Percentiles rank a stretch among this genome's conserved stretches.
Evolutionary conservation across 2,113 vertebrate species (phyloP).

Genomic region (Leuciscus idus): DNA sequence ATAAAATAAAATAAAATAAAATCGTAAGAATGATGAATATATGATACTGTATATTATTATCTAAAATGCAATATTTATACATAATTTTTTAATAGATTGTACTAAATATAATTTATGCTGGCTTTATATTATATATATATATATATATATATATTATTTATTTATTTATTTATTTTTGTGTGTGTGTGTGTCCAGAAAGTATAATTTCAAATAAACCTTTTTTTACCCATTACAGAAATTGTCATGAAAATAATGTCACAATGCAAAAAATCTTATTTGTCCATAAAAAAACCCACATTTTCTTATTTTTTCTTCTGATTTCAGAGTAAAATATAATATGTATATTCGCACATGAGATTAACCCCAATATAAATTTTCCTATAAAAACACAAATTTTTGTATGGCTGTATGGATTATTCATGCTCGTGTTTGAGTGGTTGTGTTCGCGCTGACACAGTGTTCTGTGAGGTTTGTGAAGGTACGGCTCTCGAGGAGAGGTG

Average conservation of each 20-base stretch:
- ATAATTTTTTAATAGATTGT: not conserved
- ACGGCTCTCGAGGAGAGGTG: slow-evolving; percentile 36
- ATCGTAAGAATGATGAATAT: no score
- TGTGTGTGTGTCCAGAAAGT: no score
- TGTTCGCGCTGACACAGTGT: no score
- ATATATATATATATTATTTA: no score
- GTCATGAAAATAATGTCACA: not conserved
- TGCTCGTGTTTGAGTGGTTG: not conserved
- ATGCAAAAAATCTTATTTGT: not conserved
- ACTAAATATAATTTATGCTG: not conserved
- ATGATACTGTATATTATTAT: not conserved
- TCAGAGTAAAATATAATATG: no score
- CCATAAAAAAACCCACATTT: not conserved
- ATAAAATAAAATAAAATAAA: not conserved
- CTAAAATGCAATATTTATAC: not conserved
- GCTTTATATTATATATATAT: no score
- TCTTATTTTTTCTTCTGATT: no score
- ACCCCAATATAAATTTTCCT: not conserved
- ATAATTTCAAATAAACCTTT: no score
- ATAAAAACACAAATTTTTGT: not conserved
- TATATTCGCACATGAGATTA: not conserved
- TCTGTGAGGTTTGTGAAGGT: not conserved
- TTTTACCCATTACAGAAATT: not conserved
- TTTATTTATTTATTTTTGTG: no score
- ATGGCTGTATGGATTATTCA: not conserved